These are phyloP conservation scores for Baryphthengus martii DNA, from an alignment of 2,113 vertebrate genomes.

Conservation along the genomic window DNA sequence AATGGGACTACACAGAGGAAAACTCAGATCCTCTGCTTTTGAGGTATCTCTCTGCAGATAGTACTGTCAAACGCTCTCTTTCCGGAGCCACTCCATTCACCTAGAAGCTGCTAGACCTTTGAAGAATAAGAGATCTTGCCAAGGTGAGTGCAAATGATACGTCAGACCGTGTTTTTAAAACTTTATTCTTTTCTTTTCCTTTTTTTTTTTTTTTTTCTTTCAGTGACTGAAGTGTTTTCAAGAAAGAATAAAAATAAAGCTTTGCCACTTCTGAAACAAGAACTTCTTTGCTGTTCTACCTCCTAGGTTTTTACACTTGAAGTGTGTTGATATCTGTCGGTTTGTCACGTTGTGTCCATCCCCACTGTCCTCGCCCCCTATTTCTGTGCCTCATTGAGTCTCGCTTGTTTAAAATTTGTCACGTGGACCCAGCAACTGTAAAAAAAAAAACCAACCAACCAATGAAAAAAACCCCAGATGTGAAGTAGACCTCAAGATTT, in stretches of 20 bases:
- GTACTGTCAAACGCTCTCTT: neutral
- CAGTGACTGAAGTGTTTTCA: neutral
- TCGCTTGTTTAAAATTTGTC: neutral
- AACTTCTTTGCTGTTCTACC: neutral
- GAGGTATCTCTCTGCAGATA: neutral
- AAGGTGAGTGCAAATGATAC: neutral
- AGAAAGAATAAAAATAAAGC: neutral
- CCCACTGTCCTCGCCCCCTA: no score
- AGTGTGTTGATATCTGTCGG: neutral
- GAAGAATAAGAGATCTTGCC: neutral
- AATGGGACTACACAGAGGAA: neutral
- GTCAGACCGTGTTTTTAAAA: neutral
- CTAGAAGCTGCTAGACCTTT: neutral
- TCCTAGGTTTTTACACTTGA: neutral
- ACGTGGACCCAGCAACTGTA: neutral
- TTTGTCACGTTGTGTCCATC: neutral
- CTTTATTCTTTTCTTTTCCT: fast-evolving
- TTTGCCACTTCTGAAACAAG: neutral
- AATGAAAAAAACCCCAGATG: neutral
- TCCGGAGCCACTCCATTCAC: neutral
- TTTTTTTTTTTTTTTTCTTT: neutral
- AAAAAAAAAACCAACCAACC: neutral
- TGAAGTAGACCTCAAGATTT: neutral
- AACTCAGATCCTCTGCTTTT: neutral
- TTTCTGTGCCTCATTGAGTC: neutral